A percentile compares a stretch with the other conserved stretches of the same genome.
phyloP scores from a whole-genome alignment of 2,888 invertebrate genomes.

The Rapana venosa region DNA sequence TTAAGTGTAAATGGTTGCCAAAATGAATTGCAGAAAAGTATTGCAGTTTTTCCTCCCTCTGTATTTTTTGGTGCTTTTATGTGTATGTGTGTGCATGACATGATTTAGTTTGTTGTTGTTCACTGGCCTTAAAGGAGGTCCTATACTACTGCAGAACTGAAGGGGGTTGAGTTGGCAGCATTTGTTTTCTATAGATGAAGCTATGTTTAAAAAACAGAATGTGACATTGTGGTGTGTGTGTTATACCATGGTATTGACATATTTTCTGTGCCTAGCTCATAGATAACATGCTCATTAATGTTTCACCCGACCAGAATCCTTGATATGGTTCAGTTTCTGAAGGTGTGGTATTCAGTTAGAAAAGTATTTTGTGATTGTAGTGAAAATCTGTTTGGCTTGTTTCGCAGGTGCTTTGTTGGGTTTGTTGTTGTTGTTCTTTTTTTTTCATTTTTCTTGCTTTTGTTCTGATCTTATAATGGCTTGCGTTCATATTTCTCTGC shows the following conservation, averaged over 20 bases:
- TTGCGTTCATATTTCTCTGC: too few relatives aligned
- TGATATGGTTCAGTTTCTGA: not conserved
- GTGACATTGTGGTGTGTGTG: not conserved
- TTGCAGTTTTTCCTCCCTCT: too few relatives aligned
- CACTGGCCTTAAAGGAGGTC: not conserved
- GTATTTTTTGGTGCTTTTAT: not conserved
- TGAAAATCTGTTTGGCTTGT: not conserved
- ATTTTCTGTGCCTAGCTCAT: not conserved
- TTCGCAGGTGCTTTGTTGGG: constrained; percentile 15
- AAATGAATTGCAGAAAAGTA: too few relatives aligned
- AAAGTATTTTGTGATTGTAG: not conserved
- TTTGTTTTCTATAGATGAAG: not conserved
- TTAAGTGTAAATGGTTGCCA: too few relatives aligned
- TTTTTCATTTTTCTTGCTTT: not conserved
- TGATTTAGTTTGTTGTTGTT: constrained; percentile 4
- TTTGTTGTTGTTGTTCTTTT: not conserved
- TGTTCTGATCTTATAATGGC: not conserved
- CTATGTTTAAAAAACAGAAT: not conserved
- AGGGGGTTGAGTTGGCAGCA: constrained; percentile 19
- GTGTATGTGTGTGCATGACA: not conserved
- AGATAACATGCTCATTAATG: too few relatives aligned
- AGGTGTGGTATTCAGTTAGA: not conserved
- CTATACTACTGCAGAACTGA: not conserved
- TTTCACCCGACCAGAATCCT: too few relatives aligned
- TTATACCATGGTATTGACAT: not conserved